Percentiles rank a stretch among this genome's conserved stretches.
Conservation (phyloP, 2,888 invertebrate species). For the Mechanitis mazaeus region DNA sequence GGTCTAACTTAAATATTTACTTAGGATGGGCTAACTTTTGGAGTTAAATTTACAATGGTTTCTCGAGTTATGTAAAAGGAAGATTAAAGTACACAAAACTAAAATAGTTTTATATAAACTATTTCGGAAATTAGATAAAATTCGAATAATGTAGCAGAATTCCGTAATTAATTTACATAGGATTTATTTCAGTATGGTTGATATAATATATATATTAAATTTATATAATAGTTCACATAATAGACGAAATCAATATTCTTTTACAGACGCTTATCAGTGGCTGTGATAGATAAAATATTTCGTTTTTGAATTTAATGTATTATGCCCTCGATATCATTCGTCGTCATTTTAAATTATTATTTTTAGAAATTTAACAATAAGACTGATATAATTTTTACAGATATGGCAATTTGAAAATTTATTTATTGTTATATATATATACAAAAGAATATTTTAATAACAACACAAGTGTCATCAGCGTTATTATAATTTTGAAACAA, state of each 20-base stretch:
- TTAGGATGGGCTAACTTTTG: conserved; percentile 3
- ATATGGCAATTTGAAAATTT: no score
- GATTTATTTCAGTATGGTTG: no score
- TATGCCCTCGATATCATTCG: background rate
- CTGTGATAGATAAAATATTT: background rate
- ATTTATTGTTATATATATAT: no score
- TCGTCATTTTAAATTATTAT: background rate
- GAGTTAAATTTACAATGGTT: conserved; percentile 3
- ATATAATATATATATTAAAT: no score
- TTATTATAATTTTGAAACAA: no score
- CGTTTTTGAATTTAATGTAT: background rate
- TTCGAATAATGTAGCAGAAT: background rate
- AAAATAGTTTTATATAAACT: conserved; percentile 7
- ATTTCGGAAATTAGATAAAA: conserved; percentile 8
- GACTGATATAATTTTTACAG: no score
- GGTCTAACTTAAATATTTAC: conserved; percentile 3
- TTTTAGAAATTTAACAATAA: background rate
- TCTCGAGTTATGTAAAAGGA: conserved; percentile 1
- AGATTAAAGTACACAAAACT: conserved; percentile 14
- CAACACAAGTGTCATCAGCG: no score
- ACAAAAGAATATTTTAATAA: no score
- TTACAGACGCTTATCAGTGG: background rate
- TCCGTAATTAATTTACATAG: background rate
- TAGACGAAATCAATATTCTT: no score
- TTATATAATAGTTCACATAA: no score